phyloP scores from a whole-genome alignment of 2,888 invertebrate genomes.

The Plagiodera versicolora region DNA sequence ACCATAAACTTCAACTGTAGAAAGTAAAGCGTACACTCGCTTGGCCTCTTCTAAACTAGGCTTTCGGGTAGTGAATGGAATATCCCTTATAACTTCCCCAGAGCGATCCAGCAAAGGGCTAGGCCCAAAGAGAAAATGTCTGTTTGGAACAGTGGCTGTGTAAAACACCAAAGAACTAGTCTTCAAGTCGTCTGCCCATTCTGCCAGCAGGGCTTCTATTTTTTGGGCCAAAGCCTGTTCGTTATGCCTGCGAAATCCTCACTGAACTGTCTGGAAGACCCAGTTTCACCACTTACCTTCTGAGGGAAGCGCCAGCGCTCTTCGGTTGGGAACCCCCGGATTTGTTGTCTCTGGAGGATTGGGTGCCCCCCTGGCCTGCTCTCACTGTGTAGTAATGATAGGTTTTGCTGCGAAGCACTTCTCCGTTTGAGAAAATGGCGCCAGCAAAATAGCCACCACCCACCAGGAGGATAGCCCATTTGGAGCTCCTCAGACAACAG shows the following conservation, averaged over 20 bases:
- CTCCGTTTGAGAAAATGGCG: conserved; percentile 64
- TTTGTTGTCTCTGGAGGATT: conserved; percentile 66
- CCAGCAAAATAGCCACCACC: conserved; percentile 85
- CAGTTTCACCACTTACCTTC: too few species aligned
- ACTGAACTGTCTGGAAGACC: too few species aligned
- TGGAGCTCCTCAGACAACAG: conserved; percentile 47
- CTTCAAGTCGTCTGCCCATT: conserved; percentile 69
- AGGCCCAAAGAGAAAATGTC: conserved; percentile 73
- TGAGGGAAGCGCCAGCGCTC: conserved; percentile 78
- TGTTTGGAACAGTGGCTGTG: conserved; percentile 76
- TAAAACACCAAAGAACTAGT: conserved; percentile 74
- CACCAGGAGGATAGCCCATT: conserved; percentile 78
- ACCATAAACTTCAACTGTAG: conserved; percentile 70
- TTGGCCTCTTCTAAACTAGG: conserved; percentile 81
- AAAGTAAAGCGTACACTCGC: conserved; percentile 70
- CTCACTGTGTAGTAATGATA: conserved; percentile 84
- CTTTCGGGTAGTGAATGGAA: conserved; percentile 82
- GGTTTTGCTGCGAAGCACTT: conserved; percentile 71
- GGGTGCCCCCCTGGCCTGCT: conserved; percentile 80
- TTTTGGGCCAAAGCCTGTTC: conserved; percentile 73
- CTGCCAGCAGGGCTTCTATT: conserved; percentile 66
- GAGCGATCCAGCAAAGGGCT: conserved; percentile 66
- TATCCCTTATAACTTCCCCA: conserved; percentile 65
- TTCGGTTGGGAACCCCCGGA: conserved; percentile 65
- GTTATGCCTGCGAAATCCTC: conserved; percentile 59